Evolutionary conservation across 2,113 vertebrate species (phyloP).

Genomic region (Strix aluco): DNA sequence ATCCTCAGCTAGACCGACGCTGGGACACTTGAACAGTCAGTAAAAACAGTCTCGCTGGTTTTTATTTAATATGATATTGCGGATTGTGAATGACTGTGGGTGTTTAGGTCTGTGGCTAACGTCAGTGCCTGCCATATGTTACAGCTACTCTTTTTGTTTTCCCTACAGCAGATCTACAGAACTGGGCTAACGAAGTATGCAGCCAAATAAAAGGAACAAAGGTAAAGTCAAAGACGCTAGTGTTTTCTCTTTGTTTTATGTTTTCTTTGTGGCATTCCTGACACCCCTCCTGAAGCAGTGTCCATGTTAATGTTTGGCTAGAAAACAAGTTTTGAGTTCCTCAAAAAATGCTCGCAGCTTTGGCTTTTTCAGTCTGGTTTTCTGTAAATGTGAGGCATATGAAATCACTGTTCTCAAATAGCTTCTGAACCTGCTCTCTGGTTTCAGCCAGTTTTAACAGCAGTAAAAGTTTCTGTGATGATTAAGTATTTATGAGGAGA

Average conservation of each 20-base stretch:
- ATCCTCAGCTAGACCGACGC: neutral
- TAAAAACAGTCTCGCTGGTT: conserved; percentile 28
- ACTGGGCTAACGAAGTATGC: conserved; percentile 75
- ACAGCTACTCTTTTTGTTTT: conserved; percentile 36
- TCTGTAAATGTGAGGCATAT: conserved; percentile 5
- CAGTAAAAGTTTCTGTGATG: neutral
- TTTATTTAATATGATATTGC: neutral
- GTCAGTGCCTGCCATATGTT: neutral
- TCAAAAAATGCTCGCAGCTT: neutral
- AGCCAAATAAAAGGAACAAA: conserved; percentile 71
- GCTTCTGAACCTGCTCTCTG: conserved; percentile 13
- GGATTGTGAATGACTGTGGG: conserved; percentile 13
- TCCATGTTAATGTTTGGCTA: neutral
- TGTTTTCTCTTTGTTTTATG: neutral
- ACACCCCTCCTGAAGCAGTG: neutral
- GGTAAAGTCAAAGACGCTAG: conserved; percentile 53
- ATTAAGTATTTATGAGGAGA: neutral
- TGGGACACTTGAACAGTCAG: conserved; percentile 18
- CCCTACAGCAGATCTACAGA: conserved; percentile 74
- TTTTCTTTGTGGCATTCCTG: neutral
- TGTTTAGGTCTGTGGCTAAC: conserved; percentile 37
- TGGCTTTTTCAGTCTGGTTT: conserved; percentile 7
- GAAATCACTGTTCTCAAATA: neutral
- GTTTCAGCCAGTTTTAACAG: neutral
- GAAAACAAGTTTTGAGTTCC: neutral